Evolutionary conservation across 2,797 vertebrate species (phyloP).

Genomic region (Gobio occitaniae): DNA sequence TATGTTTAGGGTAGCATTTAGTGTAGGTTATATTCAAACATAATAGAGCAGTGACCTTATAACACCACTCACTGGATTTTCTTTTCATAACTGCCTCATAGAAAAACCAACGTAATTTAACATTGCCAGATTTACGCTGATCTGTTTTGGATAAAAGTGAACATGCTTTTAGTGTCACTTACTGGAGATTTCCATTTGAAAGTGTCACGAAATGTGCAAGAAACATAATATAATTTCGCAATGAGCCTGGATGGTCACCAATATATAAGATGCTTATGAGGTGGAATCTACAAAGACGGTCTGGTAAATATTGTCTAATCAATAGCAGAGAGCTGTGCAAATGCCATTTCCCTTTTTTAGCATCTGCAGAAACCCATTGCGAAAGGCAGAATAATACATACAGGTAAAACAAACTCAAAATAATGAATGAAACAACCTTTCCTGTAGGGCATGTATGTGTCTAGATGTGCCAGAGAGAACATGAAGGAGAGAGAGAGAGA

Average conservation of each 20-base stretch:
- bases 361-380: constrained; percentile 27
- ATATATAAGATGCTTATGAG: constrained; percentile 9
- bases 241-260: neutral
- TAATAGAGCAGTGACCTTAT: neutral
- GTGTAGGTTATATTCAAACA: neutral
- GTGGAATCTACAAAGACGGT: constrained; percentile 32
- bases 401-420: constrained; percentile 17
- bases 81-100: too few relatives aligned
- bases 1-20: neutral
- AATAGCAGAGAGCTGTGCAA: constrained; percentile 37
- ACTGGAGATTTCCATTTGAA: neutral
- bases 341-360: constrained; percentile 54
- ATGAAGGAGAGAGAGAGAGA: neutral
- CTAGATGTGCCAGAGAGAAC: constrained; percentile 20
- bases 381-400: constrained; percentile 7
- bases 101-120: neutral
- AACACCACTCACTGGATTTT: too few relatives aligned
- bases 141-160: neutral
- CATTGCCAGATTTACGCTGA: neutral
- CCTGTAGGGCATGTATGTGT: constrained; percentile 6
- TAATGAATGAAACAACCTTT: constrained; percentile 37
- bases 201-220: neutral
- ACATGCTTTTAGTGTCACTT: neutral
- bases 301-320: constrained; percentile 34
- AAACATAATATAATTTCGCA: neutral